Conservation (phyloP, 1,140 invertebrate species). For the Oreohelix idahoensis region DNA sequence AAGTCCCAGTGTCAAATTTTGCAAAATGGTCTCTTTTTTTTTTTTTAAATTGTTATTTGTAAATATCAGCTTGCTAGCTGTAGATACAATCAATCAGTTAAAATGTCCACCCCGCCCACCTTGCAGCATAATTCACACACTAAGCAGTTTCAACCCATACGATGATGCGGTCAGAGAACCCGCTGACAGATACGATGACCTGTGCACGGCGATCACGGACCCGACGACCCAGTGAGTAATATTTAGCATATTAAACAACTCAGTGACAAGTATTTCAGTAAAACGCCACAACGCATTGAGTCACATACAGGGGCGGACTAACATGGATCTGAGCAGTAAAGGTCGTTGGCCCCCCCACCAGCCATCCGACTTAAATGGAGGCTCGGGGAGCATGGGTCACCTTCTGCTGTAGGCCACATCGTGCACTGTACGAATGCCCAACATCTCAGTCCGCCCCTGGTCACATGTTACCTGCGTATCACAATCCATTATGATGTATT, state of each 20-base stretch:
- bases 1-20: no score
- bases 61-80: not conserved
- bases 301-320: no score
- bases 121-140: constrained; percentile 75
- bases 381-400: no score
- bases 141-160: constrained; percentile 77
- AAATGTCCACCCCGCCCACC: not conserved
- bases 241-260: not conserved
- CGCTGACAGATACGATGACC: constrained; percentile 73
- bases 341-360: no score
- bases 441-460: no score
- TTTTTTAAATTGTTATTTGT: not conserved
- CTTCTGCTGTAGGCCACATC: no score
- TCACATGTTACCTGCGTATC: no score
- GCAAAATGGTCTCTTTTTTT: not conserved
- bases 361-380: no score
- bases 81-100: not conserved
- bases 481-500: no score
- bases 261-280: not conserved
- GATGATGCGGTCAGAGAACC: constrained; percentile 76
- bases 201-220: constrained; percentile 76
- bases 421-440: no score
- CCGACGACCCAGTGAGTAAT: constrained; percentile 76
- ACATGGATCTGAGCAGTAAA: no score
- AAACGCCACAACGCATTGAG: no score